Percentiles rank a stretch among this genome's conserved stretches.
These are phyloP conservation scores for Ciconia stormi DNA, from an alignment of 2,113 vertebrate species.

Conservation along the genomic window DNA sequence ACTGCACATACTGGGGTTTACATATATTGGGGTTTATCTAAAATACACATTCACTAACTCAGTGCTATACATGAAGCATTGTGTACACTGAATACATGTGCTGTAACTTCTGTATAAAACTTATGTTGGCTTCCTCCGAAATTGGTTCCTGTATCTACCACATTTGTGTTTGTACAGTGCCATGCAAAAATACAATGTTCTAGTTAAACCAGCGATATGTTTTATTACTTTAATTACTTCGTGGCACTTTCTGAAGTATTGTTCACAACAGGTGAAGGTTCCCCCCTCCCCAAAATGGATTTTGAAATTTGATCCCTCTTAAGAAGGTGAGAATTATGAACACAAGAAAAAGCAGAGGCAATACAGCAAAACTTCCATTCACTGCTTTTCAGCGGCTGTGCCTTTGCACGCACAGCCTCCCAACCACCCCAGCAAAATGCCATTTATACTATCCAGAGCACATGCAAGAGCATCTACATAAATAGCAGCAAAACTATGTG, in stretches of 20 bases:
- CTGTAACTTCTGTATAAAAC: neutral
- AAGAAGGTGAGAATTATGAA: neutral
- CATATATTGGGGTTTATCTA: neutral
- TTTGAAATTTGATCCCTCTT: neutral
- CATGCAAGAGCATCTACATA: neutral
- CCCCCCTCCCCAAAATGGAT: neutral
- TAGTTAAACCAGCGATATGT: neutral
- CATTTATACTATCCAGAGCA: neutral
- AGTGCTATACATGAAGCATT: neutral
- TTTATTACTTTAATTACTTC: neutral
- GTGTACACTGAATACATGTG: neutral
- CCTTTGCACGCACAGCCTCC: neutral
- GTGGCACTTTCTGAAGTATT: neutral
- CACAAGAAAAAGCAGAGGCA: neutral
- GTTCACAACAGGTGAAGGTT: neutral
- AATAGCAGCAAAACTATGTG: neutral
- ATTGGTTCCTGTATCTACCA: neutral
- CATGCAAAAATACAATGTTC: neutral
- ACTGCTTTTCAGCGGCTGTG: neutral
- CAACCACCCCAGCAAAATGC: neutral
- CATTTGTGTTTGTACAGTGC: neutral
- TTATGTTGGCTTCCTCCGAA: neutral
- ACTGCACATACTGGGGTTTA: neutral
- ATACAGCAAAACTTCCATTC: neutral
- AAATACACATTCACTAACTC: neutral